Evolutionary conservation across 2,797 vertebrate genomes (phyloP).

Genomic region (Crocodylus rhombifer): DNA sequence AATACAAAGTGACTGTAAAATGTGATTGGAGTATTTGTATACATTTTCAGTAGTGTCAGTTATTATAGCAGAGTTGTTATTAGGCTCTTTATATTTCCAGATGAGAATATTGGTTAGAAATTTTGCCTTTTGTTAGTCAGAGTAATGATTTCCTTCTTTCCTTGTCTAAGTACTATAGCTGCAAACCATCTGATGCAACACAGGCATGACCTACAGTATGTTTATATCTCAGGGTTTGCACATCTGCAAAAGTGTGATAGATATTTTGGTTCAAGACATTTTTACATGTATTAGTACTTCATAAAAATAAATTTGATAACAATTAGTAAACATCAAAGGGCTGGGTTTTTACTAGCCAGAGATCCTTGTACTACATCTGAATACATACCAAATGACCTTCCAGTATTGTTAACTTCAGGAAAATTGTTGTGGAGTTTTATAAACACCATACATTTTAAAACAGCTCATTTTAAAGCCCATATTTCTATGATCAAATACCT

Average conservation of each 20-base stretch:
- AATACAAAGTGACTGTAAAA: too few species aligned
- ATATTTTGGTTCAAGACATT: constrained; percentile 28
- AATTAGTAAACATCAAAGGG: constrained; percentile 72
- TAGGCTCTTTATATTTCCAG: neutral
- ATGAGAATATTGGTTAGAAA: neutral
- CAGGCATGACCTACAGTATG: neutral
- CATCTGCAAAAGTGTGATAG: constrained; percentile 24
- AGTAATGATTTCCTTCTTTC: neutral
- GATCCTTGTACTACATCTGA: constrained; percentile 64
- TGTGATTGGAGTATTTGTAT: too few species aligned
- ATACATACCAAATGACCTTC: constrained; percentile 44
- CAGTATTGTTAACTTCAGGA: constrained; percentile 55
- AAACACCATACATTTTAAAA: constrained; percentile 61
- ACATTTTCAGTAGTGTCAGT: too few species aligned
- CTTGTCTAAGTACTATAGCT: neutral
- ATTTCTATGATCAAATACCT: constrained; percentile 73
- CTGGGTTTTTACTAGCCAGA: neutral
- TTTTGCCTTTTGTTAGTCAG: neutral
- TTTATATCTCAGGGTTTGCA: neutral
- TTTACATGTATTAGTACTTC: constrained; percentile 61
- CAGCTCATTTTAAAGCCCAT: constrained; percentile 49
- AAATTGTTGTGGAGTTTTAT: constrained; percentile 55
- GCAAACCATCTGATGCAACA: neutral
- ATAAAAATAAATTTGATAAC: constrained; percentile 42
- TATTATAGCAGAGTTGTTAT: too few species aligned